Percentiles rank a stretch among this genome's conserved stretches.
These are phyloP conservation scores for Elegia similella DNA, from an alignment of 2,888 invertebrate genomes.

Conservation along the genomic window DNA sequence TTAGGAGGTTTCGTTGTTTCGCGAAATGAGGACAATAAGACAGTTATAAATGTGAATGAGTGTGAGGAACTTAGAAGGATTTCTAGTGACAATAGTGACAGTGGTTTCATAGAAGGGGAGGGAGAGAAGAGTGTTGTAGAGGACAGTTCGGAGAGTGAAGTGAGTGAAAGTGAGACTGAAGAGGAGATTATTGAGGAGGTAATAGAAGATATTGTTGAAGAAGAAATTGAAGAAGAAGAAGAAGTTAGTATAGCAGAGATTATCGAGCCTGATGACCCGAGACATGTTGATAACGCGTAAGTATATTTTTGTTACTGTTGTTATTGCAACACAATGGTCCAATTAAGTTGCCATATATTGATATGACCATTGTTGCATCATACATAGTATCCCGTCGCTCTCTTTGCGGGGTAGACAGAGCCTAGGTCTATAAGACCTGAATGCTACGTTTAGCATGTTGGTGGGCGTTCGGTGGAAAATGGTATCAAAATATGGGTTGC, in stretches of 20 bases:
- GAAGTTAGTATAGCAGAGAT: slow-evolving; percentile 27
- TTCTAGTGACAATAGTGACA: slow-evolving; percentile 75
- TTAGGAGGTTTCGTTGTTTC: slow-evolving; percentile 47
- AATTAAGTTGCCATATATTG: too few relatives aligned
- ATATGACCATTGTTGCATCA: too few relatives aligned
- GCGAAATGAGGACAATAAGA: slow-evolving; percentile 49
- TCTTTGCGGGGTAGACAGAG: too few relatives aligned
- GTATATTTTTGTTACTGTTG: slow-evolving; percentile 19
- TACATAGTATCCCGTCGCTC: too few relatives aligned
- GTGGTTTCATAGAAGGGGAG: slow-evolving; percentile 73
- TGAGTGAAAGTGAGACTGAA: slow-evolving; percentile 52
- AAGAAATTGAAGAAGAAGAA: slow-evolving; percentile 32
- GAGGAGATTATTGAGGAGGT: slow-evolving; percentile 54
- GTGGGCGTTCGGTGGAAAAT: too few relatives aligned
- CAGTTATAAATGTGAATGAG: slow-evolving; percentile 52
- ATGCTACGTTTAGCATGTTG: too few relatives aligned
- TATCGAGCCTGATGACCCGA: slow-evolving; percentile 22
- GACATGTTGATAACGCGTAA: slow-evolving; percentile 25
- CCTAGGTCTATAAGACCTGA: too few relatives aligned
- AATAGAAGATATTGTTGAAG: slow-evolving; percentile 42
- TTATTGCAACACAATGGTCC: background rate
- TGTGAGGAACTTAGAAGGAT: slow-evolving; percentile 57
- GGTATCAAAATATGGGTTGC: too few relatives aligned
- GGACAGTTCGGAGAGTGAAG: slow-evolving; percentile 33
- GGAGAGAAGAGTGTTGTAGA: slow-evolving; percentile 44